These are phyloP conservation scores for Pelosia muscerda DNA, from an alignment of 2,888 invertebrate genomes.

Conservation along the genomic window DNA sequence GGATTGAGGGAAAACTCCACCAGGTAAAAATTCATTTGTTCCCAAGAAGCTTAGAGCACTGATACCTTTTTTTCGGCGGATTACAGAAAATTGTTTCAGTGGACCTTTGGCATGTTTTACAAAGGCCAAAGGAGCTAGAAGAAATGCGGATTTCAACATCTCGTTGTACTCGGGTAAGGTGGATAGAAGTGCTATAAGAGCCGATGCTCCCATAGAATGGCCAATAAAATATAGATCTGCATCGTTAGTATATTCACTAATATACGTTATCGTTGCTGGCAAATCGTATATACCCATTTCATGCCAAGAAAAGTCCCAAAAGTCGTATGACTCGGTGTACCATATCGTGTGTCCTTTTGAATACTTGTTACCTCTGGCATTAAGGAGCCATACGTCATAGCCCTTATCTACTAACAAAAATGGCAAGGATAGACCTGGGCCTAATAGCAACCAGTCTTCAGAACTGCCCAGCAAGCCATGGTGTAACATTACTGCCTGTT, in stretches of 20 bases:
- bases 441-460: conserved; percentile 66
- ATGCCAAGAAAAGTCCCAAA: conserved; percentile 69
- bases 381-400: conserved; percentile 86
- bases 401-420: conserved; percentile 80
- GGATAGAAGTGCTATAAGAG: conserved; percentile 61
- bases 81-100: conserved; percentile 53
- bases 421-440: conserved; percentile 57
- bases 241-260: conserved; percentile 46
- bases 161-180: conserved; percentile 56
- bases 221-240: conserved; percentile 59
- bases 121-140: conserved; percentile 65
- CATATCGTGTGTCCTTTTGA: conserved; percentile 52
- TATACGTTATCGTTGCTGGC: conserved; percentile 58
- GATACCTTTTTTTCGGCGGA: conserved; percentile 41
- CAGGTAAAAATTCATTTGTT: conserved; percentile 48
- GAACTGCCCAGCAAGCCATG: conserved; percentile 66
- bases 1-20: conserved; percentile 42
- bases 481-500: conserved; percentile 54
- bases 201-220: conserved; percentile 66
- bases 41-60: conserved; percentile 49
- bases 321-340: conserved; percentile 40
- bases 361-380: conserved; percentile 69
- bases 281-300: conserved; percentile 68
- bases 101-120: conserved; percentile 64
- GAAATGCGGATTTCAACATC: conserved; percentile 54